Conservation (phyloP, 2,113 vertebrate species). For the Pollimyrus isidori region DNA sequence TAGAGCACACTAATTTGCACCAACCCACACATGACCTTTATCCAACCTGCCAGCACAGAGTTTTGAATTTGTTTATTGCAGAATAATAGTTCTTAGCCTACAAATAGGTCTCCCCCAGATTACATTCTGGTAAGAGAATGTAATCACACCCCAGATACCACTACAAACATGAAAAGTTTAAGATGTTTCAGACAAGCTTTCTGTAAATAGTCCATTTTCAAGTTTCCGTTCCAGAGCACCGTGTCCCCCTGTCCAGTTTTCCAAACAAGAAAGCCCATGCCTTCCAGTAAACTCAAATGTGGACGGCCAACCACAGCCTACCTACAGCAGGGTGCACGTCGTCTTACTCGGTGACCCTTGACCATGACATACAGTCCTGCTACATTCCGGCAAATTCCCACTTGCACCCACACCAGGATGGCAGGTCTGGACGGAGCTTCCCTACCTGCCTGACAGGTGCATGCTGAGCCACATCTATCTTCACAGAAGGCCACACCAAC, state of each 20-base stretch:
- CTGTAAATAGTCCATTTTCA: background rate
- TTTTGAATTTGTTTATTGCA: background rate
- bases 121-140: background rate
- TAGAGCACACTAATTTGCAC: conserved; percentile 36
- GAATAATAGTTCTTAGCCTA: background rate
- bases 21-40: background rate
- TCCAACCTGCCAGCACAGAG: background rate
- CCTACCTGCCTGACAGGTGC: background rate
- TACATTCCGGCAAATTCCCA: background rate
- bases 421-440: background rate
- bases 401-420: background rate
- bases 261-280: background rate
- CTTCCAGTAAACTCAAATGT: background rate
- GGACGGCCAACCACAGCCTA: background rate
- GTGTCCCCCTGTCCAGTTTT: background rate
- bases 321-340: background rate
- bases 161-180: background rate
- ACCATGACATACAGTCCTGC: background rate
- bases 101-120: background rate
- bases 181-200: background rate
- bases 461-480: background rate
- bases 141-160: background rate
- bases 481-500: background rate
- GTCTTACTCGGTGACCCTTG: background rate
- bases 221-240: background rate